Evolutionary conservation across 2,113 vertebrate species (phyloP).

Genomic region (Oreochromis tanganicae): DNA sequence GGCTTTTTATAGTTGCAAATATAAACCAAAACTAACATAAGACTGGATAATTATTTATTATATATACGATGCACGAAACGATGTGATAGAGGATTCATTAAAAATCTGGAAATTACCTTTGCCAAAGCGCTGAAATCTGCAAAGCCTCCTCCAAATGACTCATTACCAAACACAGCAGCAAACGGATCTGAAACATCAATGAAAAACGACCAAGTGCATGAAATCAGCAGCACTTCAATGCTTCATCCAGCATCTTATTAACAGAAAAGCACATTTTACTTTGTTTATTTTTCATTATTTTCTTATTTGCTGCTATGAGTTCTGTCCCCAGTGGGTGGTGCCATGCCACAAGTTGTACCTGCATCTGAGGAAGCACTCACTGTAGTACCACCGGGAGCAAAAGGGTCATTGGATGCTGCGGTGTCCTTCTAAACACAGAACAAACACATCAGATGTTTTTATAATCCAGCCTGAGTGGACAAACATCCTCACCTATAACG

Average conservation of each 20-base stretch:
- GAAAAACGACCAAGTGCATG: not conserved
- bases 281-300: not conserved
- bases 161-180: conserved; percentile 89
- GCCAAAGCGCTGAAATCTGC: conserved; percentile 89
- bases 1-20: not conserved
- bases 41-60: not conserved
- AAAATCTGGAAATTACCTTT: conserved; percentile 76
- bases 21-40: not conserved
- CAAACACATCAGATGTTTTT: not conserved
- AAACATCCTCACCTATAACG: not conserved
- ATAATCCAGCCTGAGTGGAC: not conserved
- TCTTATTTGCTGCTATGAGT: not conserved
- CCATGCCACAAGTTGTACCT: conserved; percentile 70
- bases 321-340: conserved; percentile 13
- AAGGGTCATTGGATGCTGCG: conserved; percentile 84
- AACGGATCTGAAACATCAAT: conserved; percentile 80
- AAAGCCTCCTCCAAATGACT: conserved; percentile 88
- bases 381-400: conserved; percentile 91
- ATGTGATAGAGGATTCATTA: not conserved
- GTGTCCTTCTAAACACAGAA: conserved; percentile 76
- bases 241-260: not conserved
- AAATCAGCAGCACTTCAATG: not conserved
- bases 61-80: not conserved
- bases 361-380: conserved; percentile 78
- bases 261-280: not conserved